These are phyloP conservation scores for Standfussiana lucernea DNA, from an alignment of 2,888 invertebrate species.

Conservation along the genomic window DNA sequence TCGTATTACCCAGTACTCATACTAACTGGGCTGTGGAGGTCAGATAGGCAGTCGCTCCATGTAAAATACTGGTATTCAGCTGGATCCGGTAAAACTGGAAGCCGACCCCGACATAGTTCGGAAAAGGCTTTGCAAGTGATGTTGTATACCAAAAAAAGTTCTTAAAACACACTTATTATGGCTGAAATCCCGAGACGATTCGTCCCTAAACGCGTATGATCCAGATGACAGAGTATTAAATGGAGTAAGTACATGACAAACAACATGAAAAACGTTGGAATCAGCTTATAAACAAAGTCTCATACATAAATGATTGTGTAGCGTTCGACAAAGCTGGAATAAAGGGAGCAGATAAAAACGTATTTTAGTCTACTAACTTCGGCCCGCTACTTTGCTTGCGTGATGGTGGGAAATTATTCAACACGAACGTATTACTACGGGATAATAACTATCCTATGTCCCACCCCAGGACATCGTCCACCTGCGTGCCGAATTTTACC, in stretches of 20 bases:
- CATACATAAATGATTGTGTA: conserved; percentile 29
- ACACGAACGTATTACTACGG: background rate
- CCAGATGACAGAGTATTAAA: conserved; percentile 31
- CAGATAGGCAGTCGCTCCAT: no score
- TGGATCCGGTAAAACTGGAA: no score
- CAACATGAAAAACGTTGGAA: conserved; percentile 27
- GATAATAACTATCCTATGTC: background rate
- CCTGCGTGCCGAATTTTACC: background rate
- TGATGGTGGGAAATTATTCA: background rate
- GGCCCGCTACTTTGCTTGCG: background rate
- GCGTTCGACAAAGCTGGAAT: conserved; percentile 23
- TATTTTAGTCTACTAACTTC: background rate
- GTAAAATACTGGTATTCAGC: no score
- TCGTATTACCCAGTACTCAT: no score
- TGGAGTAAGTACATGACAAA: conserved; percentile 13
- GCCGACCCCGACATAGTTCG: no score
- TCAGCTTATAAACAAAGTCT: conserved; percentile 36
- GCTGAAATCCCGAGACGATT: conserved; percentile 24
- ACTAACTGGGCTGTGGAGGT: no score
- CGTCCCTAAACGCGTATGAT: conserved; percentile 26
- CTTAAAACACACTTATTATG: conserved; percentile 27
- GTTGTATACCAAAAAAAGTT: conserved; percentile 48
- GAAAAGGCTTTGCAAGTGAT: no score
- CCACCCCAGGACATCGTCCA: background rate
- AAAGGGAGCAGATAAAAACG: conserved; percentile 10